These are phyloP conservation scores for Nasonia giraulti DNA, from an alignment of 1,140 invertebrate genomes.

Conservation along the genomic window DNA sequence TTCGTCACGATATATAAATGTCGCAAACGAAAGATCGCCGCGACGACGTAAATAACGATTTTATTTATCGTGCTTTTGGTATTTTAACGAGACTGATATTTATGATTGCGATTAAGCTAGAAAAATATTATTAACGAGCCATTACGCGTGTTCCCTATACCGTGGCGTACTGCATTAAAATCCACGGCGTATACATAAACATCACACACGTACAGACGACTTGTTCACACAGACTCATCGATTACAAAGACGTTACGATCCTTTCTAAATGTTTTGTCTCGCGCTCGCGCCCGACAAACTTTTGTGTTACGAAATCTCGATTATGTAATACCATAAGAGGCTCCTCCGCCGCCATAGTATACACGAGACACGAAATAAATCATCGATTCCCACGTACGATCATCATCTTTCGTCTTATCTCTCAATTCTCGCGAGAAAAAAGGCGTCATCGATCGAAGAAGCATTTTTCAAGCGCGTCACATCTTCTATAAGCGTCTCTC, in stretches of 20 bases:
- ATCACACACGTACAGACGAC: not conserved
- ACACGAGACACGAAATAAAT: not conserved
- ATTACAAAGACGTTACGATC: not conserved
- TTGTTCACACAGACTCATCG: not conserved
- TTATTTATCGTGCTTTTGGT: too few species aligned
- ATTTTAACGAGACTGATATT: not conserved
- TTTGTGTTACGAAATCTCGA: conserved; percentile 9
- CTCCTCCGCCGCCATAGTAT: too few species aligned
- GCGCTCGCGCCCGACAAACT: too few species aligned
- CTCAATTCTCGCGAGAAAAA: not conserved
- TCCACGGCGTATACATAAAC: too few species aligned
- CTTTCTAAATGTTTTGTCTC: conserved; percentile 10
- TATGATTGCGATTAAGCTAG: not conserved
- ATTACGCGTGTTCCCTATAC: not conserved
- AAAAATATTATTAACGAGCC: not conserved
- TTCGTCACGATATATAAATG: not conserved
- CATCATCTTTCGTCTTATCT: not conserved
- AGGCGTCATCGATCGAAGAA: not conserved
- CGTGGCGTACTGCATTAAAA: too few species aligned
- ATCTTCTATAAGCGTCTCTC: not conserved
- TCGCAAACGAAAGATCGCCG: too few species aligned
- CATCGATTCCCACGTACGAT: not conserved
- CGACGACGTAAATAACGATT: too few species aligned
- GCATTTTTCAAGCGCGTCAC: not conserved
- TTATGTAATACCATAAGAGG: not conserved